Evolutionary conservation across 2,888 invertebrate genomes (phyloP), one percentile per base, ranked within the genome.

Genomic region (Orthosia cruda): DNA sequence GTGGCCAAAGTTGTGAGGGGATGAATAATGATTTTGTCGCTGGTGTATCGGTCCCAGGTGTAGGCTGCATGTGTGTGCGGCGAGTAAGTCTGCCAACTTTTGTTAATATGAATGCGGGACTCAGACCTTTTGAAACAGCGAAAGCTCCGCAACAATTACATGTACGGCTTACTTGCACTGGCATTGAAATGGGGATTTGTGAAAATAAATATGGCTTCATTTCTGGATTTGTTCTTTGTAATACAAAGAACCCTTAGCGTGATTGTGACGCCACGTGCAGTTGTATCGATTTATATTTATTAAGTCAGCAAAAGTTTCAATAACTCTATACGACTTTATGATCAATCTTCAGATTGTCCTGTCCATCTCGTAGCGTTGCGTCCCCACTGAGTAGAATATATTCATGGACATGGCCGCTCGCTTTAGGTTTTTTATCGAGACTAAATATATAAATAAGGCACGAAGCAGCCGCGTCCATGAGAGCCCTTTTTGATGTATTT

Each of bases 401-500:
- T 80, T 81, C 64, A 74, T 80, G 71, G 66, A 66, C 74, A 79
- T 74, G 58, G 74, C 9, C 62, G 59, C 76, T 64, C 63, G 55
- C 65, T 52, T 59, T 70, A 77, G 72, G 72, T 89, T 91, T 91
- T 93, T 92, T 93, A 91, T 91, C 84, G 88, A 88, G 87, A 89
- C 83, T 91, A 91, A 93, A 93, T 93, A 94, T 92, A 93, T 93
- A 94, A 93, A 94, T 91, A 92, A 90, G 85, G 86, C 85, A 86
- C 85, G 71, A 66, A 86, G 87, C 89, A 89, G 86, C 89, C 89
- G 86, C 77, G 79, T 78, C 89, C 87, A 87, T 88, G 90, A 91
- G 89, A 89, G 88, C 87, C 88, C 90, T 89, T 76, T 91, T 90
- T 92, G 93, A 93, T 94, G 93, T 95, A 94, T 95, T 94, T 93